Conservation (phyloP, 2,113 vertebrate genomes). For the Pluvianellus socialis region DNA sequence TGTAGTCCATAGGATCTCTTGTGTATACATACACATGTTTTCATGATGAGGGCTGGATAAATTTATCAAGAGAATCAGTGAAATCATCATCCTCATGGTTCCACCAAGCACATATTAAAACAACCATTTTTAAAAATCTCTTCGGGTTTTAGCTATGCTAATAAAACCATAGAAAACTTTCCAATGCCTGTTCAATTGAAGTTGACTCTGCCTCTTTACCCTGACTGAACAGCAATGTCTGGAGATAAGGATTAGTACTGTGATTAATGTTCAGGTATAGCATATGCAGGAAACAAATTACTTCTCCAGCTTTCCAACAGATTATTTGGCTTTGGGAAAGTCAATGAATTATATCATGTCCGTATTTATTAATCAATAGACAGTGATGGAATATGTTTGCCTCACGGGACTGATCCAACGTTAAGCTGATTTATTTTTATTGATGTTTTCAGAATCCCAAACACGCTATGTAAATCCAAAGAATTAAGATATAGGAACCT, state of each 20-base stretch:
- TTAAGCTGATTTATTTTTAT: not conserved
- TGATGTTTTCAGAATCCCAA: not conserved
- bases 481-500: not conserved
- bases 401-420: not conserved
- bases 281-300: not conserved
- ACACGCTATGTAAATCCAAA: not conserved
- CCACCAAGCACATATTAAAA: not conserved
- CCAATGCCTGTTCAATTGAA: not conserved
- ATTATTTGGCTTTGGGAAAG: not conserved
- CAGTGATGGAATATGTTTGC: not conserved
- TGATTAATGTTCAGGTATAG: not conserved
- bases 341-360: not conserved
- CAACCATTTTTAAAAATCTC: not conserved
- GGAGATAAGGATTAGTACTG: not conserved
- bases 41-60: not conserved
- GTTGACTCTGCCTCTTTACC: not conserved
- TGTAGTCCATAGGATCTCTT: not conserved
- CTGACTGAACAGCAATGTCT: not conserved
- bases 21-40: not conserved
- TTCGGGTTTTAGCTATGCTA: not conserved
- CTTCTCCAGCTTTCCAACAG: not conserved
- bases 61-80: not conserved
- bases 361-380: not conserved
- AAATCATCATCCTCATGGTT: not conserved
- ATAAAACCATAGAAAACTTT: not conserved